Conservation (phyloP, 2,113 vertebrate genomes). For the Silurus glanis region DNA sequence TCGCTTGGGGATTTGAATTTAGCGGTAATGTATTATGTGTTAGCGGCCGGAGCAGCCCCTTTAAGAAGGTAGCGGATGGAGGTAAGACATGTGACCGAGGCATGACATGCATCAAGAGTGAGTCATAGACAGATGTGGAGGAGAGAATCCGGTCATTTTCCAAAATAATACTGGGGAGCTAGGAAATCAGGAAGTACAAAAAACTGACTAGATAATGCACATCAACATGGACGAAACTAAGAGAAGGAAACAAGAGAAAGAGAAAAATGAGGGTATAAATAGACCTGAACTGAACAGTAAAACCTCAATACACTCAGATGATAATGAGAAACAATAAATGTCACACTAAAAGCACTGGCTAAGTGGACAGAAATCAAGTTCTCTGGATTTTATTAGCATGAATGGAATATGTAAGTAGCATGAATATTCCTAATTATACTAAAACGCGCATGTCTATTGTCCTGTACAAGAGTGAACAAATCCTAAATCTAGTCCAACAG, state of each 20-base stretch:
- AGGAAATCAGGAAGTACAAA: not conserved
- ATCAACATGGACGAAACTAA: not conserved
- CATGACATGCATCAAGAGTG: not conserved
- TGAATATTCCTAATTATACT: not conserved
- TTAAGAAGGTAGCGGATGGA: no score
- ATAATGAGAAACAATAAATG: not conserved
- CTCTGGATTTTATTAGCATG: not conserved
- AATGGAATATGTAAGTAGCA: not conserved
- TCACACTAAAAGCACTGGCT: not conserved
- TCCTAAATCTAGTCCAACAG: not conserved
- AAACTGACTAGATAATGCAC: not conserved
- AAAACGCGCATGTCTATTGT: not conserved
- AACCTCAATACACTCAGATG: not conserved
- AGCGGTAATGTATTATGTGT: no score
- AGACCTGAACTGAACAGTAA: not conserved
- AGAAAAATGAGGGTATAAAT: not conserved
- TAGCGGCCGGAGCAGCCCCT: no score
- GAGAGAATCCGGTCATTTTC: no score
- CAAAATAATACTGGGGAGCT: not conserved
- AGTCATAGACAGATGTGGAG: no score
- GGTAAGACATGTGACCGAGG: not conserved
- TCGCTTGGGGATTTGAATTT: no score
- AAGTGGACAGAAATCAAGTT: not conserved
- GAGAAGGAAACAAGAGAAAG: not conserved
- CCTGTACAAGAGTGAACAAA: not conserved